These are phyloP conservation scores for Andrena bicolor DNA, from an alignment of 2,888 invertebrate species.

Conservation along the genomic window DNA sequence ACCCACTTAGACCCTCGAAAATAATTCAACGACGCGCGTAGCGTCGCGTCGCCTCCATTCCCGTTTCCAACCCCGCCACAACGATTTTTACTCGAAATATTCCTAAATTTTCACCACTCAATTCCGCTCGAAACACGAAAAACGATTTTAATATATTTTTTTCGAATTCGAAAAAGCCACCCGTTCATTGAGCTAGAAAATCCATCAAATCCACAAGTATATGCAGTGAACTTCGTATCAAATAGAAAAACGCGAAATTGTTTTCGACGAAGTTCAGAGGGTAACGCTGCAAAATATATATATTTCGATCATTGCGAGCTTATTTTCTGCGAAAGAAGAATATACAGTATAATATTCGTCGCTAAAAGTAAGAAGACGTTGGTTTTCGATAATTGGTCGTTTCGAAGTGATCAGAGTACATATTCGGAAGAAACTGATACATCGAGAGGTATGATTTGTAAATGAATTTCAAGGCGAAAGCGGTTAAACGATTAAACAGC, in stretches of 20 bases:
- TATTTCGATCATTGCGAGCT: no score
- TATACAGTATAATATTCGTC: no score
- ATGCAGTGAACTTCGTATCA: not conserved
- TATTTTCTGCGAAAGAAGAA: no score
- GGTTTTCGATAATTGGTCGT: no score
- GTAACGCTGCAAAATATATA: not conserved
- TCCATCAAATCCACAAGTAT: not conserved
- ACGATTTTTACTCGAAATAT: not conserved
- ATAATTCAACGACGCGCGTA: conserved; percentile 57
- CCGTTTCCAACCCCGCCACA: not conserved
- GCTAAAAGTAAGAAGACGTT: no score
- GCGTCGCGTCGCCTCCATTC: not conserved
- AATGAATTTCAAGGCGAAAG: conserved; percentile 5
- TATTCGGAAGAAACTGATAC: not conserved
- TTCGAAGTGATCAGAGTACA: no score
- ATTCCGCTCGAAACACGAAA: not conserved
- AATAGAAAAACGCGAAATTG: not conserved
- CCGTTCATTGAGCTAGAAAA: not conserved
- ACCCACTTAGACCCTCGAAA: conserved; percentile 78
- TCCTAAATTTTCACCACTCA: not conserved
- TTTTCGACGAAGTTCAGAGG: not conserved
- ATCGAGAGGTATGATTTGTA: not conserved
- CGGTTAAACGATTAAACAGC: not conserved
- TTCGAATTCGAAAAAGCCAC: not conserved
- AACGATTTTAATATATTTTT: not conserved